Base-by-base conservation (phyloP, 1,140 invertebrate species). In the Grapholita molesta region DNA sequence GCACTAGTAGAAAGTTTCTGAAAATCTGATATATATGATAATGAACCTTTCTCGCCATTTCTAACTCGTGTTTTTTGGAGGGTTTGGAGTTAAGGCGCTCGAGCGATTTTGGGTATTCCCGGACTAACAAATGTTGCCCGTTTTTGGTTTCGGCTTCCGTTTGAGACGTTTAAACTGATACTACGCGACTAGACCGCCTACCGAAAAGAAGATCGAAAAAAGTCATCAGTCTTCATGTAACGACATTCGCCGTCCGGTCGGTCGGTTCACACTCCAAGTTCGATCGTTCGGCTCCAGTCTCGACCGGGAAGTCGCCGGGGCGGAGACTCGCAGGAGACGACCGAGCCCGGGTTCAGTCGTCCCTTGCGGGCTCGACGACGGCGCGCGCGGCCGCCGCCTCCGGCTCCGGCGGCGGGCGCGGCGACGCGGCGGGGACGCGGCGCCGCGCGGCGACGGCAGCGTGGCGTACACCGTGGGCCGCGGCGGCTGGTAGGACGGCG, bases 401-500 rank as follows among this genome's bases (percentile, higher is more conserved):
- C n/a, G 80, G 83, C 48, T 84, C 83, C n/a, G n/a, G 72, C 82
- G 64, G 70, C 75, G 32, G 72, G 77, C 52, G 71, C 74, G 83
- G 88, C 52, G 83, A 88, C 28, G 77, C 83, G 24, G 83, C 85
- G 33, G 83, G 84, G 86, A 88, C 32, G 85, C 85, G 64, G 75
- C 80, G 69, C 80, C 84, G 35, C 81, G 75, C 38, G 91, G 89
- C 0, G 90, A 92, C 23, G 86, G 89, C 67, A 92, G 75, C 66
- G 89, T 92, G 3, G 90, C 89, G 76, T 92, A 92, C 64, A 92
- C 91, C 3, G 90, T 91, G 28, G 89, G 90, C 57, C 87, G 78
- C 74, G 86, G 87, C 64, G 88, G 88, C 70, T 91, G 84, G 73
- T 92, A 92, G 6, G 90, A 92, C 48, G 91, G 91, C 75, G 90